Evolutionary conservation across 2,113 vertebrate genomes (phyloP), one percentile per base, ranked within the genome.

Genomic region (Prunella himalayana): DNA sequence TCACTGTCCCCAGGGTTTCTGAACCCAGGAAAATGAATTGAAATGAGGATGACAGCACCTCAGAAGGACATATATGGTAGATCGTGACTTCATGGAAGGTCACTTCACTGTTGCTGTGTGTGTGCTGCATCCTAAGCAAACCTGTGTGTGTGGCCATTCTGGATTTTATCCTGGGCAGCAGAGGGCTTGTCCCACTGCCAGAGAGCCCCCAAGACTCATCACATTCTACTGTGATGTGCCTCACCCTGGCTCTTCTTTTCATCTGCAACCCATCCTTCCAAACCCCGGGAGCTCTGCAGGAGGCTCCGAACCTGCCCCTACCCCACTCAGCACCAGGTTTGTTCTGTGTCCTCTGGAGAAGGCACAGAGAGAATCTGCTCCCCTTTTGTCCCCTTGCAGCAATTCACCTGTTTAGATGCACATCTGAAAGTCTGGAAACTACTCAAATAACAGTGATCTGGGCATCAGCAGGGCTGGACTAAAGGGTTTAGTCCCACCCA

Each of bases 91-190:
- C 14, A 6, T 28, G 28, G 47, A 51, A 64, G 28, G 45, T 65
- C 37, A 17, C 31, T 53, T 53, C 15, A 13, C 63, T 6, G 5
- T 41, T 27, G 27, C 20, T 68, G 28, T 0, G 0, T 3, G 0
- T 2, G 0, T 66, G 23, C 45, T 66, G 37, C 42, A 45, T 41
- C n/a, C 65, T 51, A 39, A 53, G 53, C 49, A 79, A 25, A 47
- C 20, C 25, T 65, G 42, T 9, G 8, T 13, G 1, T 15, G 3
- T 14, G 18, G 25, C n/a, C 41, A 79, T 7, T n/a, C 82, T 59
- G 28, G 47, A 20, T 53, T 61, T 60, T 51, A 45, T 61, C 39
- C 54, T 68, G 61, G 30, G 20, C 69, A 75, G 39, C 56, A 10
- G 11, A 17, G 37, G 28, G 20, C 11, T 64, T 80, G 4, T 11